Evolutionary conservation across 1,140 invertebrate genomes (phyloP), one percentile per base, ranked within the genome.

Genomic region (Drosophila orosa): DNA sequence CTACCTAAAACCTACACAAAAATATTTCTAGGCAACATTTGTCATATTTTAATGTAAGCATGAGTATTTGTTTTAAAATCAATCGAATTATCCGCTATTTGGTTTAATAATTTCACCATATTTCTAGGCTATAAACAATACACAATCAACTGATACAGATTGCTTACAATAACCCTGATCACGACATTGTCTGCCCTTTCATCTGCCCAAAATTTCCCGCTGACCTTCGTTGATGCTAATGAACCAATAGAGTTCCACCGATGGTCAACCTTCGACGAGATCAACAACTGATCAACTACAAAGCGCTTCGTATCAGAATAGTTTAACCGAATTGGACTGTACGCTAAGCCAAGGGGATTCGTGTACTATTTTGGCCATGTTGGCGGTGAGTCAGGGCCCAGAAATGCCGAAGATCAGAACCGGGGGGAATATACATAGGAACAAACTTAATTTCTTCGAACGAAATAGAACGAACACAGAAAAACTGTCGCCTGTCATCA

Each of bases 401-500:
- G 40, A 79, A 74, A 83, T 80, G 62, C 44, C 47, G 31, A 33
- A 55, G 47, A 76, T 22, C 48, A 60, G 33, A 39, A 80, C 24
- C 44, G 27, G 42, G n/a, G 33, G 8, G 22, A 42, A 60, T 56
- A 58, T 68, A 47, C 65, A 31, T 25, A 56, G 67, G 31, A 45
- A 71, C 57, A 71, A 69, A 72, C 61, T 50, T 17, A 62, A 63
- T 73, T 74, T 74, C 59, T 25, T 40, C 50, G 48, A 73, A 80
- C 15, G 47, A 56, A 73, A 50, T 56, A 61, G 65, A 78, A 57
- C 67, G 47, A 78, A 69, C 50, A 56, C 17, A 61, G 37, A 59
- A 65, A 78, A 84, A 56, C 67, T 86, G 81, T 82, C 83, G 78
- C 78, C 66, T 85, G 82, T 85, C 82, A 85, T 82, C 82, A 85